Conservation (phyloP, 2,888 invertebrate genomes). For the Tachina lurida region DNA sequence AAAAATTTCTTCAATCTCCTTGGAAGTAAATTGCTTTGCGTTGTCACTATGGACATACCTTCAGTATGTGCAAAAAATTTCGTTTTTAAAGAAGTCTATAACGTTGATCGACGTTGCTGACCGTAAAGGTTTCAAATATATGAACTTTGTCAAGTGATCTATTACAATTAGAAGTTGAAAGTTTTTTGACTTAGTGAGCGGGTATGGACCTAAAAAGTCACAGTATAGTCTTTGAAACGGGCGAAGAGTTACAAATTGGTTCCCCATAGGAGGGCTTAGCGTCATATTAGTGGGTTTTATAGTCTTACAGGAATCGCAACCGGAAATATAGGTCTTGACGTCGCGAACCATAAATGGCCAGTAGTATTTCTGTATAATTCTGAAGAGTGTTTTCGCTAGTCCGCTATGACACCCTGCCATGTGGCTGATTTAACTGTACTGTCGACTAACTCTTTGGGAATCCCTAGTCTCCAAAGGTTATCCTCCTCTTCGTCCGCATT, state of each 20-base stretch:
- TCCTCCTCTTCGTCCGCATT: no score
- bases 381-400: no score
- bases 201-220: conserved; percentile 45
- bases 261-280: conserved; percentile 42
- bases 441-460: no score
- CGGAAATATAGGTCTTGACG: background rate
- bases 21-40: no score
- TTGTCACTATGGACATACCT: no score
- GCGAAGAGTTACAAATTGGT: conserved; percentile 17
- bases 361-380: conserved; percentile 38
- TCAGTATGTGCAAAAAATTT: no score
- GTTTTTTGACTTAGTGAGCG: conserved; percentile 18
- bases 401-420: no score
- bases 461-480: no score
- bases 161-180: conserved; percentile 18
- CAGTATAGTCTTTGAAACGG: conserved; percentile 40
- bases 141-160: conserved; percentile 37
- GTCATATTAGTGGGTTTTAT: conserved; percentile 19
- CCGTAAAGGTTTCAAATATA: conserved; percentile 36
- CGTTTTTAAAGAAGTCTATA: no score
- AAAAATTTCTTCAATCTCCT: no score
- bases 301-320: conserved; percentile 35
- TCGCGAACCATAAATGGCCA: conserved; percentile 38
- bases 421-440: no score
- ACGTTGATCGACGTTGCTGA: conserved; percentile 31